Conservation (phyloP, 2,113 vertebrate species). For the Scomber japonicus region DNA sequence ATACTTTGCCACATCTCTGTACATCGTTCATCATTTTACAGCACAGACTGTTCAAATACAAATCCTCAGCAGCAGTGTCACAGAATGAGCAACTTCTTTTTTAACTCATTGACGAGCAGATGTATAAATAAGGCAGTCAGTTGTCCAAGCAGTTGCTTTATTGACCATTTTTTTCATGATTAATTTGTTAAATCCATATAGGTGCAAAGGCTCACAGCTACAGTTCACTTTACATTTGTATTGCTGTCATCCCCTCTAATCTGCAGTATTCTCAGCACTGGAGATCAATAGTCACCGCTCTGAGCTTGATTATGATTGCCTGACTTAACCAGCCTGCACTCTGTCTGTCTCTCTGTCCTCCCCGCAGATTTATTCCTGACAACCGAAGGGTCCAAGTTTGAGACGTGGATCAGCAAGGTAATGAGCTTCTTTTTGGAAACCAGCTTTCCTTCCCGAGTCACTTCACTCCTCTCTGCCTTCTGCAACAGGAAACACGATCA, state of each 20-base stretch:
- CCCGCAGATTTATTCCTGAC: conserved; percentile 81
- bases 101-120: too few species aligned
- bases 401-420: conserved; percentile 82
- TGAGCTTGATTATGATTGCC: conserved; percentile 18
- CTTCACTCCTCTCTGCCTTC: neutral
- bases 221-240: neutral
- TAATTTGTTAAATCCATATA: neutral
- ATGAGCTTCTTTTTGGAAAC: neutral
- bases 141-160: neutral
- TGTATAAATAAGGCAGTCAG: conserved; percentile 7
- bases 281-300: neutral
- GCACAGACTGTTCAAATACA: too few species aligned
- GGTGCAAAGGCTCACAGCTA: neutral
- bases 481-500: neutral
- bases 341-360: conserved; percentile 12
- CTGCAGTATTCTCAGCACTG: neutral
- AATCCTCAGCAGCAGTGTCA: too few species aligned
- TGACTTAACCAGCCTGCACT: conserved; percentile 4
- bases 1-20: neutral
- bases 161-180: conserved; percentile 5
- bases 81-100: too few species aligned
- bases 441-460: neutral
- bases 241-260: neutral
- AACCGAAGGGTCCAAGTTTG: conserved; percentile 46
- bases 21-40: too few species aligned